These are phyloP conservation scores for Ormia ochracea DNA, from an alignment of 2,888 invertebrate genomes.

Conservation along the genomic window DNA sequence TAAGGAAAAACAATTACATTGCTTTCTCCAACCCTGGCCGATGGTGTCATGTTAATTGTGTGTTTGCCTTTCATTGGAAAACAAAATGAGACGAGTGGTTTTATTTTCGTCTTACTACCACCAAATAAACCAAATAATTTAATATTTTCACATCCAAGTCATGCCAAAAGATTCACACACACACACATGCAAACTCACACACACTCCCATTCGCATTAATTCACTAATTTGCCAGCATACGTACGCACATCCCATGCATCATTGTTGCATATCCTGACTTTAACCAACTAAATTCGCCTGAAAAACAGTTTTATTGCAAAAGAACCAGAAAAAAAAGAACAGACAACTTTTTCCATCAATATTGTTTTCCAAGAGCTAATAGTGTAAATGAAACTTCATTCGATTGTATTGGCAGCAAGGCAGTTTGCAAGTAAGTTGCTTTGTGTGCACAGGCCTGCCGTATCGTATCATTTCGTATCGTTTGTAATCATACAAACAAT, in stretches of 20 bases:
- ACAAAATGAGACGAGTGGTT: conserved; percentile 35
- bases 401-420: conserved; percentile 42
- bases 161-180: conserved; percentile 7
- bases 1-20: background rate
- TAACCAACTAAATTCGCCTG: conserved; percentile 10
- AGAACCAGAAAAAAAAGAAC: background rate
- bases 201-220: no score
- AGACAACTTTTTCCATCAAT: background rate
- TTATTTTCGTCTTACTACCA: conserved; percentile 13
- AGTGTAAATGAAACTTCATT: conserved; percentile 56
- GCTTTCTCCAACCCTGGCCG: background rate
- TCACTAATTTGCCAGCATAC: background rate
- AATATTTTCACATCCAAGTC: conserved; percentile 51
- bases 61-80: conserved; percentile 24
- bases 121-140: conserved; percentile 53
- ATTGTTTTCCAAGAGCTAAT: conserved; percentile 39
- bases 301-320: conserved; percentile 25
- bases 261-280: conserved; percentile 30
- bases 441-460: background rate
- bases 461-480: conserved; percentile 44
- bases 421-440: background rate
- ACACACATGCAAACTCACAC: no score
- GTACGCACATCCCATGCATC: conserved; percentile 11
- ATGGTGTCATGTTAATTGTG: background rate
- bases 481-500: conserved; percentile 57